Base-by-base conservation (phyloP, 2,888 invertebrate genomes). In the Orthosia gothica region DNA sequence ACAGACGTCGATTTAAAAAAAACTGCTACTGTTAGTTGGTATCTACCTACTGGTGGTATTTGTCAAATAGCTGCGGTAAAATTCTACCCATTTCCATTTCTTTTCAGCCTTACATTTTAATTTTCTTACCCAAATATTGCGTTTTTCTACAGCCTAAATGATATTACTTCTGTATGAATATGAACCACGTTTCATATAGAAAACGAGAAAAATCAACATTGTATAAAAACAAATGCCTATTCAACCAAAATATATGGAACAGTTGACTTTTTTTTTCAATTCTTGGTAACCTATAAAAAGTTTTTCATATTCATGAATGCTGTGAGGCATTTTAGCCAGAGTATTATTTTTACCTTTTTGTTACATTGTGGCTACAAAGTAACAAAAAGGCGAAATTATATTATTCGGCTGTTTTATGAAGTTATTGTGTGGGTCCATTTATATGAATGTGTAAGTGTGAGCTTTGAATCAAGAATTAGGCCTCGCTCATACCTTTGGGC, bases 261-360 rank as follows among this genome's bases (percentile, higher is more conserved):
- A 32, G 59, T 59, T 54, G 58, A 76, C 47, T 70, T 40, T 50
- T 50, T 58, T 62, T 71, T 79, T 26, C 59, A 78, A 70, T 78
- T 62, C 61, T 62, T 78, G 5, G 45, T 52, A 32, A 57, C 50
- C n/a, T 66, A n/a, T 32, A 58, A 58, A 70, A 77, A 66, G 52
- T 62, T 63, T 7, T 73, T 73, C 52, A 66, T 78, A 77, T 77
- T 77, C 72, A 77, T 77, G 79, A 70, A 64, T 65, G 70, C 79
- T 72, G 72, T 79, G 52, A 78, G 57, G 23, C n/a, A 18, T 76
- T 67, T 75, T 67, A 40, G 20, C 12, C 1, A 1, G 18, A 47
- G 23, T 63, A 63, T 62, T 71, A 62, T 71, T 78, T 49, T 47
- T 20, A 47, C 47, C 11, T 64, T 74, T 67, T 55, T 26, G 66